Evolutionary conservation across 2,113 vertebrate genomes (phyloP), one percentile per base, ranked within the genome.

Genomic region (Azemiops feae): DNA sequence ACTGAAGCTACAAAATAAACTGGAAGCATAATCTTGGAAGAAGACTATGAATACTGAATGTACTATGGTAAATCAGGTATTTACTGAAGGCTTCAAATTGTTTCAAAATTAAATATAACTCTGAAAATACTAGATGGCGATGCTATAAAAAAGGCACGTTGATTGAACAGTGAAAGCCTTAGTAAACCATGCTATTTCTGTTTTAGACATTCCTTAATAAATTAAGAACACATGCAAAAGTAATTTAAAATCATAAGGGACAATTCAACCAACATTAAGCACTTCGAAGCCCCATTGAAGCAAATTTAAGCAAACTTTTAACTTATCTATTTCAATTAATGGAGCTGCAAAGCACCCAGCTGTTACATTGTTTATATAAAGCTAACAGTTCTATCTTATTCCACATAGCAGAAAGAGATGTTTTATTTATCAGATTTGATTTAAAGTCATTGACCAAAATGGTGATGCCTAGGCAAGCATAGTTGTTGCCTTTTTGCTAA

Each of bases 1-100:
- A 93, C 95, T 97, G 85, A 92, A 95, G 96, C 93, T 74, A 91
- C 16, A 95, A 94, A 93, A 95, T 95, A 96, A 95, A 93, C 93
- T 95, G 95, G 89, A 96, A 96, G 89, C 11, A 69, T 92, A 95
- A 43, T 93, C 95, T 93, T 30, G 52, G 91, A 94, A 93, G 90
- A 91, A 92, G 95, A 92, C 93, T 23, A 69, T 85, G 85, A 96
- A 93, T 54, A 94, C 54, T 92, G 55, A 96, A 93, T 90, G 85
- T 85, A 96, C 22, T 55, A 95, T 50, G 90, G 74, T 86, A 91
- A 95, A 74, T 52, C 43, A 93, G 3, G 14, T 95, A 39, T 89
- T 39, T 5, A 5, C 85, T 2, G 69, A 0, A 53, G 6, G 5
- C 50, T 96, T 58, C 90, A 95, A 94, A 91, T 14, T 50, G 89